Conservation (phyloP, 2,113 vertebrate genomes). For the Oreocharis arfaki region DNA sequence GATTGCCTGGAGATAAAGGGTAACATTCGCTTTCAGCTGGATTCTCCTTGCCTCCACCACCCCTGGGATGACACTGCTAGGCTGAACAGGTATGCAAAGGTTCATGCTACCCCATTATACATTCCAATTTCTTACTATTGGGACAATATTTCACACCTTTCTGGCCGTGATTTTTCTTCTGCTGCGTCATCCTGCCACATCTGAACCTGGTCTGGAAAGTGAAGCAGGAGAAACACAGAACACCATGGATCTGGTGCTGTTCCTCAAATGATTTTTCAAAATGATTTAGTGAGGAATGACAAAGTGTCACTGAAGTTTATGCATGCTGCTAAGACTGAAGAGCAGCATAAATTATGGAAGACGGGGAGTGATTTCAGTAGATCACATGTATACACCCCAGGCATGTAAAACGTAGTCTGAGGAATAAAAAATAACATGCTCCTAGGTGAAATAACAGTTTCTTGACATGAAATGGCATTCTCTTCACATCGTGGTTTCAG, state of each 20-base stretch:
- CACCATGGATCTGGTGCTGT: background rate
- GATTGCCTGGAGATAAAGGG: background rate
- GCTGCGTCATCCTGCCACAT: background rate
- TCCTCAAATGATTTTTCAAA: background rate
- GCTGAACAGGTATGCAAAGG: background rate
- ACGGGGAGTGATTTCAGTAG: background rate
- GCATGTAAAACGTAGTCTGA: background rate
- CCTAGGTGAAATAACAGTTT: background rate
- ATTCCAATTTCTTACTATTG: background rate
- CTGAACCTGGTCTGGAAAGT: background rate
- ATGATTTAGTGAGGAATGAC: constrained; percentile 39
- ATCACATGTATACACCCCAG: background rate
- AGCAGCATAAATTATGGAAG: constrained; percentile 43
- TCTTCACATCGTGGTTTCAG: background rate
- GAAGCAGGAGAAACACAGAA: background rate
- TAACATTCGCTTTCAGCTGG: background rate
- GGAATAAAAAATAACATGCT: background rate
- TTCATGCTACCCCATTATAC: background rate
- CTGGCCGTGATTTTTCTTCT: background rate
- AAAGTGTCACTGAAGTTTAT: background rate
- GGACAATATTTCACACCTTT: background rate
- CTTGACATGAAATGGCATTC: background rate
- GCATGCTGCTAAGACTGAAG: background rate
- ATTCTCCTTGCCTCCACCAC: background rate
- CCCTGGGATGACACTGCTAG: background rate